Evolutionary conservation across 2,888 invertebrate genomes (phyloP).

Genomic region (Amphiduros pacificus): DNA sequence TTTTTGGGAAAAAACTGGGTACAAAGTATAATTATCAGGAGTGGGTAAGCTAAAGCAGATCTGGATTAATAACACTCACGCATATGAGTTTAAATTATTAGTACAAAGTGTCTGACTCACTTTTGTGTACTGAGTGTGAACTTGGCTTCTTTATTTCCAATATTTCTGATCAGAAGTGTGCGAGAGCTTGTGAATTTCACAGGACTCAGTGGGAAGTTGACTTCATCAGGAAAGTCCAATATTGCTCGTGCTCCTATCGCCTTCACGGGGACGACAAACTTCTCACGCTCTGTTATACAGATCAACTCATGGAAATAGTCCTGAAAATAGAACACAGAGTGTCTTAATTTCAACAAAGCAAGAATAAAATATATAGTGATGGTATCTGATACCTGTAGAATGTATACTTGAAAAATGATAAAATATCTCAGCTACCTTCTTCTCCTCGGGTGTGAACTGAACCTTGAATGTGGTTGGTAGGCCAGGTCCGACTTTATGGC

Average conservation of each 20-base stretch:
- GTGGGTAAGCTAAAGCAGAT: no score
- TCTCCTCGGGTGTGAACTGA: slow-evolving; percentile 67
- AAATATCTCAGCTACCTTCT: no score
- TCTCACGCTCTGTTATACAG: slow-evolving; percentile 60
- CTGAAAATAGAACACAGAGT: slow-evolving; percentile 32
- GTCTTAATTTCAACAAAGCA: not conserved
- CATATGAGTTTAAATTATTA: no score
- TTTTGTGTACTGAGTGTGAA: slow-evolving; percentile 61
- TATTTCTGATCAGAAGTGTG: slow-evolving; percentile 65
- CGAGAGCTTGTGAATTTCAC: slow-evolving; percentile 64
- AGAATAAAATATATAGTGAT: no score
- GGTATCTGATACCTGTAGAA: no score
- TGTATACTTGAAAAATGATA: no score
- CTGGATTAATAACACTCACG: no score
- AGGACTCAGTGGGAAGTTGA: slow-evolving; percentile 62
- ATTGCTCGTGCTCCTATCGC: slow-evolving; percentile 66
- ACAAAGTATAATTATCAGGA: no score
- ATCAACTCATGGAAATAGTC: slow-evolving; percentile 59
- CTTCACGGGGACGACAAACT: slow-evolving; percentile 59
- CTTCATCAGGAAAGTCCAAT: slow-evolving; percentile 67
- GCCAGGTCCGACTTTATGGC: slow-evolving; percentile 71
- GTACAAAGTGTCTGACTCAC: slow-evolving; percentile 48
- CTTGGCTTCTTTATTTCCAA: slow-evolving; percentile 63
- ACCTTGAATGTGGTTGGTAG: slow-evolving; percentile 68
- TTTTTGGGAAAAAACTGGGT: no score